Conservation (phyloP, 2,888 invertebrate species). For the Gandaritis pyraliata region DNA sequence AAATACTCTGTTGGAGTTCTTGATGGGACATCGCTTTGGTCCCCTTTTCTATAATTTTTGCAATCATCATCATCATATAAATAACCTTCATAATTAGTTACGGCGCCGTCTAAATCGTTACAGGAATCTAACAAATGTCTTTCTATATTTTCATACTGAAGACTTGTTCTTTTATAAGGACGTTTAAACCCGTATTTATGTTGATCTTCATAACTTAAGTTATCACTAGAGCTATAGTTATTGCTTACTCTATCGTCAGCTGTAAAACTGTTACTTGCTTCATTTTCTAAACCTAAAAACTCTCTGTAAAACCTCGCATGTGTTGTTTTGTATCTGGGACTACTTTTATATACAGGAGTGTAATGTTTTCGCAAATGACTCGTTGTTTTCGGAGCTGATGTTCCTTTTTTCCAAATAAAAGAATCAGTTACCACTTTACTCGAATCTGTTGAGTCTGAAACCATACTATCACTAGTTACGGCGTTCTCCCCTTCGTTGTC, state of each 20-base stretch:
- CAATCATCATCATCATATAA: constrained; percentile 50
- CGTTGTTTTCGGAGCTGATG: constrained; percentile 39
- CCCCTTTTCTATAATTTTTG: constrained; percentile 40
- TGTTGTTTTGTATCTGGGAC: constrained; percentile 51
- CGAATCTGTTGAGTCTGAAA: constrained; percentile 60
- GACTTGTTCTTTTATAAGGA: constrained; percentile 47
- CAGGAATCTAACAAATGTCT: constrained; percentile 65
- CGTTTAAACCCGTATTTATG: constrained; percentile 41
- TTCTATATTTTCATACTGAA: constrained; percentile 55
- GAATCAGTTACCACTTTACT: constrained; percentile 62
- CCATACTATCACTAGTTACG: constrained; percentile 39
- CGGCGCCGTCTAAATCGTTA: constrained; percentile 60
- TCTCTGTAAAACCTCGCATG: constrained; percentile 58
- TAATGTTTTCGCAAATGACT: constrained; percentile 47
- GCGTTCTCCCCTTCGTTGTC: constrained; percentile 21
- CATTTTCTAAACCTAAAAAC: constrained; percentile 52
- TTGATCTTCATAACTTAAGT: constrained; percentile 41
- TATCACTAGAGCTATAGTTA: constrained; percentile 42
- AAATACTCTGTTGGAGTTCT: constrained; percentile 83
- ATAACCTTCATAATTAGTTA: constrained; percentile 65
- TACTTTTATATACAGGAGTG: constrained; percentile 57
- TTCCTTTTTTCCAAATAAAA: constrained; percentile 60
- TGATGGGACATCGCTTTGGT: constrained; percentile 26
- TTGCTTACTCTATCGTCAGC: constrained; percentile 24
- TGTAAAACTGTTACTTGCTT: constrained; percentile 22